Conservation (phyloP, 2,797 vertebrate genomes). For the Pseudochaenichthys georgianus region DNA sequence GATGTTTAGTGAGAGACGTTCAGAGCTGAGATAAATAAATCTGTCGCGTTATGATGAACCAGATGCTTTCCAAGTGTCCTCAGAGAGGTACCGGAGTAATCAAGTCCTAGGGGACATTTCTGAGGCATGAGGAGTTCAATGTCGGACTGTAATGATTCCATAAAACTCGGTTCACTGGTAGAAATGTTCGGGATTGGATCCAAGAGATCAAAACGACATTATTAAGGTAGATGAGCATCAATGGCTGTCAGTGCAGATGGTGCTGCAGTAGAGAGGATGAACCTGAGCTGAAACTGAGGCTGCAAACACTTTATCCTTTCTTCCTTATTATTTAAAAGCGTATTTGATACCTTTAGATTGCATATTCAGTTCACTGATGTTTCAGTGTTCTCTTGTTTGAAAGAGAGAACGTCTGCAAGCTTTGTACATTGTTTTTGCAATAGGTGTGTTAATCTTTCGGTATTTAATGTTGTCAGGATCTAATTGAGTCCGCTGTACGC, state of each 20-base stretch:
- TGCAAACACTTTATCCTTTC: neutral
- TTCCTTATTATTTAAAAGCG: neutral
- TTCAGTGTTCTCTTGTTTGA: neutral
- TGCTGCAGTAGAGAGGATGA: neutral
- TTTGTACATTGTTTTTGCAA: no score
- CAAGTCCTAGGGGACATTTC: conserved; percentile 6
- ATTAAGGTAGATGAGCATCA: conserved; percentile 13
- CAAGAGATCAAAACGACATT: conserved; percentile 18
- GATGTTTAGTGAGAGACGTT: conserved; percentile 6
- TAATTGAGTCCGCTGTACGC: no score
- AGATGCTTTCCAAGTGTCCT: neutral
- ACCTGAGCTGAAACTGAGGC: neutral
- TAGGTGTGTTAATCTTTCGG: no score
- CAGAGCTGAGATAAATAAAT: conserved; percentile 8
- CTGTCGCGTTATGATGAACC: conserved; percentile 18
- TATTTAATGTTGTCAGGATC: no score
- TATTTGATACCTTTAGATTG: neutral
- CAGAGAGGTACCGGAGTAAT: conserved; percentile 13
- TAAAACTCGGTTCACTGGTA: conserved; percentile 20
- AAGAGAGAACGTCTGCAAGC: neutral
- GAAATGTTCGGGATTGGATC: conserved; percentile 1
- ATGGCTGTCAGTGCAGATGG: conserved; percentile 6
- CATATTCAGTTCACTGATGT: conserved; percentile 2
- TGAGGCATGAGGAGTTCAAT: conserved; percentile 28
- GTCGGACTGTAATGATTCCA: conserved; percentile 17